Evolutionary conservation across 2,797 vertebrate species (phyloP).

Genomic region (Clamator glandarius): DNA sequence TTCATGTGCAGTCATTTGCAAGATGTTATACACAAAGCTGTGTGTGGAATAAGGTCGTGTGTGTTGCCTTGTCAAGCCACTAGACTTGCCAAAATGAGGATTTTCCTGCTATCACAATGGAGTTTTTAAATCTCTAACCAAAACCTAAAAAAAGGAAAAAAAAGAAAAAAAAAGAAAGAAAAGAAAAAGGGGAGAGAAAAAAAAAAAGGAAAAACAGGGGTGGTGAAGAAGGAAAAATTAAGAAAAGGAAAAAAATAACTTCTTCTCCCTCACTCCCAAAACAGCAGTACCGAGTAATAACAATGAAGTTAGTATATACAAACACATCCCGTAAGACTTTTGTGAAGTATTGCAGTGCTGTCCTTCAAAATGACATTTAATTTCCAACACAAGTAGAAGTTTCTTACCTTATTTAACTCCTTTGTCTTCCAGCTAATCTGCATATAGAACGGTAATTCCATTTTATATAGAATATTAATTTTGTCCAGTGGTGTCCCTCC

Average conservation of each 20-base stretch:
- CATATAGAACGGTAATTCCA: neutral
- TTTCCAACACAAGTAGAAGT: neutral
- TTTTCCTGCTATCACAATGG: neutral
- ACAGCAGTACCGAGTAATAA: neutral
- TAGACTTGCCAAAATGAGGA: neutral
- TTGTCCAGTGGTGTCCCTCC: neutral
- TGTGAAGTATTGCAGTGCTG: neutral
- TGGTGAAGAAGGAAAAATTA: accelerated
- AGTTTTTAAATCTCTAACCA: neutral
- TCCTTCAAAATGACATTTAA: neutral
- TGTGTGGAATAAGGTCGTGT: constrained; percentile 24
- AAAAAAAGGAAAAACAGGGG: accelerated
- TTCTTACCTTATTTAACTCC: neutral
- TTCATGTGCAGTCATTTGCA: constrained; percentile 52
- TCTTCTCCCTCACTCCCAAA: neutral
- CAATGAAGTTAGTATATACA: neutral
- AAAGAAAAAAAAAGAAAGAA: no score
- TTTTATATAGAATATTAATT: neutral
- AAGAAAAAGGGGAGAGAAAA: neutral
- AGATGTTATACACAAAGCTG: constrained; percentile 34
- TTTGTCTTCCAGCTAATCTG: neutral
- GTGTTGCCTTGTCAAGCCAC: no score
- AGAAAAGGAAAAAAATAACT: neutral
- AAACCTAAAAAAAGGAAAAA: neutral
- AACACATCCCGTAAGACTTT: neutral